Base-by-base conservation (phyloP, 1,140 invertebrate genomes). In the Cepaea nemoralis region DNA sequence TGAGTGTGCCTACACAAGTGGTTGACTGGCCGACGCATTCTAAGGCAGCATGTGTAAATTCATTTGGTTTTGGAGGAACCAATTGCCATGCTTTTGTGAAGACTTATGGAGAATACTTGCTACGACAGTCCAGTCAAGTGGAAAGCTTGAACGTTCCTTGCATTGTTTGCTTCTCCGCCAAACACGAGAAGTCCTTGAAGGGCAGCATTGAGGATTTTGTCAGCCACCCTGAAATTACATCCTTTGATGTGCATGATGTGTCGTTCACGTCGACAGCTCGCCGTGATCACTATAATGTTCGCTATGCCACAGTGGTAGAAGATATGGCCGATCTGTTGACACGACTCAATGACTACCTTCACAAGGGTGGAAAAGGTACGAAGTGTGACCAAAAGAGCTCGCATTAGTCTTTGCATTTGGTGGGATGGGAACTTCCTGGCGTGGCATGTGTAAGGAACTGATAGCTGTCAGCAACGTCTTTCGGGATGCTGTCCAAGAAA, bases 21-120 rank as follows among this genome's bases (percentile, higher is more conserved):
- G 84, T 75, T 31, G 22, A 67, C 45, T 63, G 40, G 79, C 94
- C 95, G 16, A 16, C 59, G 42, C 37, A 55, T 0, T 33, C 31
- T 33, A 48, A 83, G 77, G 35, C 86, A 6, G 83, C 84, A 24
- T 86, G 85, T 71, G 81, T 87, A n/a, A 89, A 89, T 66, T 87
- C 84, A 37, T 89, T 89, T 80, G 87, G 87, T 0, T 89, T 88
- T 82, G 88, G 88, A n/a, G 88, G 88, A 16, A 86, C 86, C 45
- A 89, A 89, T 66, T 73, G 80, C 10, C 88, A 89, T 80, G 86
- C 84, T 37, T 74, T 86, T 45, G 70, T 87, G 40, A 66, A 70
- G 35, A 67, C 82, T 1, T 83, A 81, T 48, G 77, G 76, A 8
- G 42, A 82, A 22, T 3, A 63, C 71, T n/a, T 69, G 63, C 93